Evolutionary conservation across 2,888 invertebrate genomes (phyloP).

Genomic region (Drosophila nr. fundita): DNA sequence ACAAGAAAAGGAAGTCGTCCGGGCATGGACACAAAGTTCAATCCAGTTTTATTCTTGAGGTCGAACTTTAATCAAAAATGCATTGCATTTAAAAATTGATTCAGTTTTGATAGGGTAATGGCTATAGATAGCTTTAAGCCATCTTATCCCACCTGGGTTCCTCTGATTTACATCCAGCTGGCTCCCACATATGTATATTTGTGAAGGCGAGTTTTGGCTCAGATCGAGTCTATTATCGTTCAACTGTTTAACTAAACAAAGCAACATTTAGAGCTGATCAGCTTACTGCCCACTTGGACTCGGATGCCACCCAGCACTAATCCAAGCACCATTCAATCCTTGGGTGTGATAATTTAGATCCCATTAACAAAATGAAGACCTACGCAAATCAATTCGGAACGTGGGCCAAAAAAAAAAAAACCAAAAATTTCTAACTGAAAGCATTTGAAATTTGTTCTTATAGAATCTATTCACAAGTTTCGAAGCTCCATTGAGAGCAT

Average conservation of each 20-base stretch:
- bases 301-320: constrained; percentile 35
- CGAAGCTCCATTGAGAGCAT: constrained; percentile 23
- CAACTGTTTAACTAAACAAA: constrained; percentile 2
- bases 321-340: constrained; percentile 20
- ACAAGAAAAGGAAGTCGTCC: neutral
- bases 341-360: constrained; percentile 1
- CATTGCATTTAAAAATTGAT: neutral
- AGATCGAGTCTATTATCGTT: neutral
- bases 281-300: constrained; percentile 44
- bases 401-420: constrained; percentile 13
- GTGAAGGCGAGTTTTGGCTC: constrained; percentile 15
- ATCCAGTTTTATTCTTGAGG: neutral
- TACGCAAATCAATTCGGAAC: constrained; percentile 28
- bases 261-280: constrained; percentile 23
- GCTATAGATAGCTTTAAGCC: neutral
- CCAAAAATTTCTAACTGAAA: neutral
- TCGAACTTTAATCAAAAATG: neutral
- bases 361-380: constrained; percentile 5
- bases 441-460: constrained; percentile 19
- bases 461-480: constrained; percentile 18
- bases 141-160: neutral
- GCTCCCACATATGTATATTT: neutral
- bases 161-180: neutral
- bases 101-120: neutral
- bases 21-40: neutral